A percentile compares a stretch with the other conserved stretches of the same genome.
These are phyloP conservation scores for Rhagonycha lutea DNA, from an alignment of 2,888 invertebrate genomes.

Conservation along the genomic window DNA sequence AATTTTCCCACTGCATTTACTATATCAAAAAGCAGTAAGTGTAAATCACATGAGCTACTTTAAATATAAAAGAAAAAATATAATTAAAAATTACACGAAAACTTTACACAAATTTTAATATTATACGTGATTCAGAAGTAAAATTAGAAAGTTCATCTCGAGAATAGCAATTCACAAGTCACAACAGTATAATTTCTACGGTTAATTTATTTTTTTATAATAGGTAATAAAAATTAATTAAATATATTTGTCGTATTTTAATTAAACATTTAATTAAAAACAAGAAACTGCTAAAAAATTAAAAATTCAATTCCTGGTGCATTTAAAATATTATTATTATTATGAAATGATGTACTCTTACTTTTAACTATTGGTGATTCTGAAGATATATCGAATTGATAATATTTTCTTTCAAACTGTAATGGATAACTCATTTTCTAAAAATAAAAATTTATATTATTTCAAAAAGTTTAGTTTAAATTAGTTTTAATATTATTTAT, in stretches of 20 bases:
- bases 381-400: too few relatives aligned
- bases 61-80: neutral
- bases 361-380: too few relatives aligned
- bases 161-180: neutral
- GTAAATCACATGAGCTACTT: neutral
- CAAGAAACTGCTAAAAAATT: neutral
- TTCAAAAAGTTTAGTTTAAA: neutral
- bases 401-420: neutral
- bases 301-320: neutral
- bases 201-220: neutral
- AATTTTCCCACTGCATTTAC: neutral
- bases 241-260: neutral
- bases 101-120: neutral
- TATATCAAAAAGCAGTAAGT: neutral
- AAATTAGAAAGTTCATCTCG: neutral
- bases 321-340: neutral
- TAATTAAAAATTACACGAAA: neutral
- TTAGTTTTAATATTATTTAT: neutral
- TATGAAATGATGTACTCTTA: neutral
- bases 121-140: neutral
- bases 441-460: neutral
- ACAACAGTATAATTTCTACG: neutral
- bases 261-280: neutral
- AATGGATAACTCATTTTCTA: neutral
- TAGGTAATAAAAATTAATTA: neutral